These are phyloP conservation scores for Gallinago nigripennis DNA, from an alignment of 2,797 vertebrate species.

Conservation along the genomic window DNA sequence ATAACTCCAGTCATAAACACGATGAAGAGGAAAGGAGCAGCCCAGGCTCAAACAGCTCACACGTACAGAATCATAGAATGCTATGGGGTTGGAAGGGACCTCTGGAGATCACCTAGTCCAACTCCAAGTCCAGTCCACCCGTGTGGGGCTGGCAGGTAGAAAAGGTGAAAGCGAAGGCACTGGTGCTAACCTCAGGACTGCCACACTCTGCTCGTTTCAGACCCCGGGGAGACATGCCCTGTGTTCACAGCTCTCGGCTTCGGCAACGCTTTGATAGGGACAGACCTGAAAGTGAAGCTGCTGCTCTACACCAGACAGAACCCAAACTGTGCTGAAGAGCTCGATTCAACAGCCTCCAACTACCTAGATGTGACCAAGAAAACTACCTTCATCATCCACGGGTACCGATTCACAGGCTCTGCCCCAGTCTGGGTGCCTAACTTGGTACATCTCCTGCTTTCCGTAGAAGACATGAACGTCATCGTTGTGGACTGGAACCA, in stretches of 20 bases:
- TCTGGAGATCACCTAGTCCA: too few relatives aligned
- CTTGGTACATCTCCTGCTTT: constrained; percentile 80
- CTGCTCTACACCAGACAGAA: constrained; percentile 87
- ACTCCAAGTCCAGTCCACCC: not conserved
- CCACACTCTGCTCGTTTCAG: constrained; percentile 63
- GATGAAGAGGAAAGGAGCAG: not conserved
- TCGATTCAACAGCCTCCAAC: constrained; percentile 66
- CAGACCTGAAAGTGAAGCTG: constrained; percentile 85
- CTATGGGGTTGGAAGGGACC: too few relatives aligned
- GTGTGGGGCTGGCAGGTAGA: not conserved
- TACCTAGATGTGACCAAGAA: constrained; percentile 80
- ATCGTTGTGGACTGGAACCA: constrained; percentile 93
- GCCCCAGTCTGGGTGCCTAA: constrained; percentile 85
- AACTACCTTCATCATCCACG: constrained; percentile 89
- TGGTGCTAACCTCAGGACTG: not conserved
- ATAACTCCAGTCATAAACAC: not conserved
- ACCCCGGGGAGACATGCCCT: constrained; percentile 77
- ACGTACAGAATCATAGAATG: too few relatives aligned
- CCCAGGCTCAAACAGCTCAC: not conserved
- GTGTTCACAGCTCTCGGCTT: constrained; percentile 87
- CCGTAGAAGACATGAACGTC: constrained; percentile 85
- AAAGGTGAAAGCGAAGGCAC: not conserved
- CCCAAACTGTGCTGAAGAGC: constrained; percentile 78
- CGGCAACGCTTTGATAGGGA: constrained; percentile 85
- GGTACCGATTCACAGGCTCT: constrained; percentile 89